phyloP scores from a whole-genome alignment of 2,113 vertebrate genomes.

The Fregetta grallaria region DNA sequence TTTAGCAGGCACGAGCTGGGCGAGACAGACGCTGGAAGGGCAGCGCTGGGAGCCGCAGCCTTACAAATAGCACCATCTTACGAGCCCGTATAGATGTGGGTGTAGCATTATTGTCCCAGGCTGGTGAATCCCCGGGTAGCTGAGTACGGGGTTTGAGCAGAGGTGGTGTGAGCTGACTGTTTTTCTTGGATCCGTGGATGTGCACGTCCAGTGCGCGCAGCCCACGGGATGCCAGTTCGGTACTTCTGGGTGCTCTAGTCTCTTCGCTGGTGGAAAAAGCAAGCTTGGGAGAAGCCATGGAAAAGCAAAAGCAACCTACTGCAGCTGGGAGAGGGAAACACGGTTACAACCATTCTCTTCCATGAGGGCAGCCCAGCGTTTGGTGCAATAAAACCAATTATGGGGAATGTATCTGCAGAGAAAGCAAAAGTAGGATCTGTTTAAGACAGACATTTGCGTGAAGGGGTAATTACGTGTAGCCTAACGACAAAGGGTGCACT shows the following conservation, averaged over 20 bases:
- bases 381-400: conserved; percentile 50
- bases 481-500: not conserved
- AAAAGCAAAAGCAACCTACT: not conserved
- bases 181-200: accelerated
- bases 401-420: not conserved
- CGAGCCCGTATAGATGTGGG: accelerated
- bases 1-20: not conserved
- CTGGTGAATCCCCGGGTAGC: not conserved
- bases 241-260: not conserved
- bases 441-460: conserved; percentile 19
- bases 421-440: conserved; percentile 40
- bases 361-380: not conserved
- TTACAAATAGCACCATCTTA: not conserved
- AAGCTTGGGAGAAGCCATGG: not conserved
- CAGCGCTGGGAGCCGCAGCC: not conserved
- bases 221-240: not conserved
- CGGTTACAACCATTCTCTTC: not conserved
- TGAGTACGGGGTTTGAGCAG: not conserved
- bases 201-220: accelerated
- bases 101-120: accelerated
- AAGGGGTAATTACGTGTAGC: conserved; percentile 29
- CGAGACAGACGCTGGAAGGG: accelerated
- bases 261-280: not conserved
- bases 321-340: not conserved
- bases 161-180: not conserved